Conservation (phyloP, 2,888 invertebrate species). For the Microctonus hyperodae region DNA sequence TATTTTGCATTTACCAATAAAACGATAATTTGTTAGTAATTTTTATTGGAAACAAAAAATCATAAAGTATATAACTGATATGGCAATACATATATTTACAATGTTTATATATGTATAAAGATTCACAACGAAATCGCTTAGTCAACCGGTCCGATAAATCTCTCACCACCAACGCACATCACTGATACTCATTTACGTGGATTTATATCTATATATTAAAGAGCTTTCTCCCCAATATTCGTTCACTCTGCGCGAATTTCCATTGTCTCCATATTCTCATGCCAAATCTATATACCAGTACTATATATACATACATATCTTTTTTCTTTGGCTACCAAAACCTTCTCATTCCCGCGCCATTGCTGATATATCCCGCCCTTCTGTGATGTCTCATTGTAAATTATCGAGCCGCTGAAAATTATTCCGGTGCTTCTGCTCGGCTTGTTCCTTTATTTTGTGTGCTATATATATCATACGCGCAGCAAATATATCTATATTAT, state of each 20-base stretch:
- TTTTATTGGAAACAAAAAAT: too few species aligned
- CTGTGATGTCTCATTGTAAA: slow-evolving; percentile 44
- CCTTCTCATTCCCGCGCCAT: neutral
- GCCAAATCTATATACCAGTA: slow-evolving; percentile 7
- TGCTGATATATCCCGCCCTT: slow-evolving; percentile 23
- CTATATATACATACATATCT: neutral
- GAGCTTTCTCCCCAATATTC: slow-evolving; percentile 24
- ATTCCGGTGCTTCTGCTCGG: slow-evolving; percentile 45
- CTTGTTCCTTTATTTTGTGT: slow-evolving; percentile 39
- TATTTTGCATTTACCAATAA: neutral
- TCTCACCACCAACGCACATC: neutral
- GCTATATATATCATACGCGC: slow-evolving; percentile 31
- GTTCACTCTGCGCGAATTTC: slow-evolving; percentile 24
- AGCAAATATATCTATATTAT: neutral
- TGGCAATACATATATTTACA: too few species aligned
- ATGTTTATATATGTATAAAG: neutral
- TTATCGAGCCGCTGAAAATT: slow-evolving; percentile 49
- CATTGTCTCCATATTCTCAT: slow-evolving; percentile 23
- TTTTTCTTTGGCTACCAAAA: neutral
- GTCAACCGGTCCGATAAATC: slow-evolving; percentile 11
- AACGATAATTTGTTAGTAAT: too few species aligned
- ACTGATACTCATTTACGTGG: neutral
- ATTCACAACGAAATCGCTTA: neutral
- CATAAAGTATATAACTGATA: too few species aligned
- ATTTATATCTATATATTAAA: neutral